These are phyloP conservation scores for Brachyhypopomus gauderio DNA, from an alignment of 2,113 vertebrate species.

Conservation along the genomic window DNA sequence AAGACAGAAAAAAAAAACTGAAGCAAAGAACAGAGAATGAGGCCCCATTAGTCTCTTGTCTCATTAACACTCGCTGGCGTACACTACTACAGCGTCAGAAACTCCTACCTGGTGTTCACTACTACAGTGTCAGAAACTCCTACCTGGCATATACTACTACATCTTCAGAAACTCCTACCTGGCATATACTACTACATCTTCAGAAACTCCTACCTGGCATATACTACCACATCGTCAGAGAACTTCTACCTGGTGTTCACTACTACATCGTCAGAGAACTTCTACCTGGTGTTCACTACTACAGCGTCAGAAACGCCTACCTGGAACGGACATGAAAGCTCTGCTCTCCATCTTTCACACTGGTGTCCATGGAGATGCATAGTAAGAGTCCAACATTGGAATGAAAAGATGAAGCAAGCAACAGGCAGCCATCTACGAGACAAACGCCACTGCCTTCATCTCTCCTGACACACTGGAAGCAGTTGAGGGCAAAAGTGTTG, in stretches of 20 bases:
- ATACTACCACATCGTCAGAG: background rate
- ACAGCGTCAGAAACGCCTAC: constrained; percentile 51
- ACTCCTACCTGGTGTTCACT: constrained; percentile 60
- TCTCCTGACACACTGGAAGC: background rate
- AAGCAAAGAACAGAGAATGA: background rate
- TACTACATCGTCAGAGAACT: background rate
- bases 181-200: background rate
- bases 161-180: constrained; percentile 58
- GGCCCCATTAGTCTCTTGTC: constrained; percentile 16
- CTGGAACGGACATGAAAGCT: constrained; percentile 63
- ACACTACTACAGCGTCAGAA: background rate
- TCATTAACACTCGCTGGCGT: background rate
- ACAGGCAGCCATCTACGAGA: background rate
- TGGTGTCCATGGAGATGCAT: constrained; percentile 60
- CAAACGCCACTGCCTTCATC: background rate
- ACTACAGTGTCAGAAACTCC: constrained; percentile 6
- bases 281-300: background rate
- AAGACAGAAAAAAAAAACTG: background rate
- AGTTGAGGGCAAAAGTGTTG: background rate
- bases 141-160: constrained; percentile 57
- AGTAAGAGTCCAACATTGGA: constrained; percentile 37
- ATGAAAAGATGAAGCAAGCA: background rate
- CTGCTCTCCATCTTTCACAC: constrained; percentile 57
- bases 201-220: constrained; percentile 60
- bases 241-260: constrained; percentile 60